Evolutionary conservation across 2,888 invertebrate species (phyloP), one percentile per base, ranked within the genome.

Genomic region (Lithodes maja): DNA sequence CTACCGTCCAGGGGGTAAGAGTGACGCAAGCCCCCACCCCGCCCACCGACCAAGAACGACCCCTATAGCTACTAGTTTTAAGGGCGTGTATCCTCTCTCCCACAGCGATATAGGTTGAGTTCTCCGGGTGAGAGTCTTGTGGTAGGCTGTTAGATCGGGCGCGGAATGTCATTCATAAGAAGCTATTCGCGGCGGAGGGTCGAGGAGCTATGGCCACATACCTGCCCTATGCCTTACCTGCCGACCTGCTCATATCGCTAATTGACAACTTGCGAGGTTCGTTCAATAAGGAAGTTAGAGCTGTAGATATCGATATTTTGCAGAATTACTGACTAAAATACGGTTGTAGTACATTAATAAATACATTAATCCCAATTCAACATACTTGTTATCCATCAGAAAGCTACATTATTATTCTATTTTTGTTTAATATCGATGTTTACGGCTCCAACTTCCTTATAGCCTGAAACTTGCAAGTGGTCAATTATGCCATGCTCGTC

Each of bases 141-240:
- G 84, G 75, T 17, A 74, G 54, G 55, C 75, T 53, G 74, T 50
- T 69, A 75, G 74, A 84, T 84, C 84, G 71, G 83, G 54, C 75
- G 49, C 17, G 84, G 84, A 84, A 84, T 84, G 84, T 84, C 84
- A 84, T 84, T 84, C 84, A 84, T 84, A 84, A 55, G 84, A 53
- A 75, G 84, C 52, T n/a, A 84, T 84, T 84, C 84, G 55, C 69
- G 3, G 84, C 55, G 75, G 75, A 75, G 75, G 75, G 75, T 74
- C 75, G 84, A 9, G 79, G 15, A 3, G 79, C n/a, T n/a, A n/a
- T 55, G 49, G 54, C 84, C 75, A 74, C 75, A 84, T 84, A 84
- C 84, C 84, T 84, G 55, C 68, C 84, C 9, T n/a, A n/a, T n/a
- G n/a, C n/a, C n/a, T n/a, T 50, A 68, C 71, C 71, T 68, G 69